Percentiles rank a stretch among this genome's conserved stretches.
These are phyloP conservation scores for Chironex yamaguchii DNA, from an alignment of 30 jellyfish, hydroid and myxozoan species.

Conservation along the genomic window DNA sequence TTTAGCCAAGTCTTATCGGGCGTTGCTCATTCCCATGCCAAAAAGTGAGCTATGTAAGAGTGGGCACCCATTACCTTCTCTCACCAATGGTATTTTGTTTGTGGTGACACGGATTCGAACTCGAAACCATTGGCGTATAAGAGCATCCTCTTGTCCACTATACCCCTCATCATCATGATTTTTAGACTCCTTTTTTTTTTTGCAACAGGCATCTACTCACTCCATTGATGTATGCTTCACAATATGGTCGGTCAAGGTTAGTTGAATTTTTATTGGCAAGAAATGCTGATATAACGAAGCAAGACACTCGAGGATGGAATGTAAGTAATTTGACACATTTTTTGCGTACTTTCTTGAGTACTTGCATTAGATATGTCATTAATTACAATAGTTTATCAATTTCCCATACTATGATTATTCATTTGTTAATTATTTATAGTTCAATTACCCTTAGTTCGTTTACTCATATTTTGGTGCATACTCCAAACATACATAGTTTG, in stretches of 20 bases:
- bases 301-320: slow-evolving; percentile 94
- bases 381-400: too few relatives aligned
- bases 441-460: neutral
- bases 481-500: neutral
- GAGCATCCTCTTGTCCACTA: neutral
- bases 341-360: too few relatives aligned
- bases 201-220: slow-evolving; percentile 81
- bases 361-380: too few relatives aligned
- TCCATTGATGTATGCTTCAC: slow-evolving; percentile 92
- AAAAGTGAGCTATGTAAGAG: too few relatives aligned
- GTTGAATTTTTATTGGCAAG: slow-evolving; percentile 60
- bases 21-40: too few relatives aligned
- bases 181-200: neutral
- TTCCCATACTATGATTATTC: too few relatives aligned
- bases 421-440: neutral
- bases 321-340: too few relatives aligned
- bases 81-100: too few relatives aligned
- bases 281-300: slow-evolving; percentile 62
- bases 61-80: too few relatives aligned
- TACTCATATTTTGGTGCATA: neutral
- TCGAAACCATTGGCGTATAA: too few relatives aligned
- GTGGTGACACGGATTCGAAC: too few relatives aligned
- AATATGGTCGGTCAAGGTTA: slow-evolving; percentile 60
- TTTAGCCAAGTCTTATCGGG: too few relatives aligned
- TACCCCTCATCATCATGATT: neutral